Conservation (phyloP, 2,888 invertebrate genomes). For the Mythimna ferrago region DNA sequence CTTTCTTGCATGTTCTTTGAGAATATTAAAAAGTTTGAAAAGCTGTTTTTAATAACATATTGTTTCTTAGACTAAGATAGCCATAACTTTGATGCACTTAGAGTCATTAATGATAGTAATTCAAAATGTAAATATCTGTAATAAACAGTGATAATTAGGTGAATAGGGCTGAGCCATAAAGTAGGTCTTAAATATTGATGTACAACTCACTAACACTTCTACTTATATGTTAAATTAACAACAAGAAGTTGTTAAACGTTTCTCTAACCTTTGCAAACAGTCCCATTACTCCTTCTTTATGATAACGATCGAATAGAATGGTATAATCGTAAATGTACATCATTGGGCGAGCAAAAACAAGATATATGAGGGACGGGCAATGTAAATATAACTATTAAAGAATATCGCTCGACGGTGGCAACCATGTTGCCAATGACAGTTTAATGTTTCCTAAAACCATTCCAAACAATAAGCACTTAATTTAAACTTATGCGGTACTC, state of each 20-base stretch:
- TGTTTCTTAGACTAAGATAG: slow-evolving; percentile 2
- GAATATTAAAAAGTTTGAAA: slow-evolving; percentile 38
- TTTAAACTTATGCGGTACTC: slow-evolving; percentile 67
- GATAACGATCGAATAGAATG: slow-evolving; percentile 70
- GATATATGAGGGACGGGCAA: slow-evolving; percentile 60
- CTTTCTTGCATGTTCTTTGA: slow-evolving; percentile 25
- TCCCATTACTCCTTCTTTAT: slow-evolving; percentile 69
- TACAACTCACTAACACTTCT: slow-evolving; percentile 41
- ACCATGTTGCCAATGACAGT: slow-evolving; percentile 57
- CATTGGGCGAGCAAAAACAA: slow-evolving; percentile 63
- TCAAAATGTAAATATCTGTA: slow-evolving; percentile 27
- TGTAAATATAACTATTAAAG: slow-evolving; percentile 68
- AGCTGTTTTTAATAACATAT: slow-evolving; percentile 17
- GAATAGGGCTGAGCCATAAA: slow-evolving; percentile 29
- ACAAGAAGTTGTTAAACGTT: slow-evolving; percentile 61
- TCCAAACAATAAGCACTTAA: slow-evolving; percentile 71
- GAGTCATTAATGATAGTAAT: slow-evolving; percentile 33
- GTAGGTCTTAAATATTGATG: slow-evolving; percentile 48
- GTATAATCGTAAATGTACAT: slow-evolving; percentile 64
- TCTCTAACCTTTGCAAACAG: slow-evolving; percentile 72
- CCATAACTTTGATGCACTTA: slow-evolving; percentile 41
- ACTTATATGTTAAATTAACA: slow-evolving; percentile 55
- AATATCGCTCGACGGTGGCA: slow-evolving; percentile 50
- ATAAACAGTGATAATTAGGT: slow-evolving; percentile 56
- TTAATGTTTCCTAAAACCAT: slow-evolving; percentile 67